These are phyloP conservation scores for Drosophila carrolli DNA, from an alignment of 1,140 invertebrate species.

Conservation along the genomic window DNA sequence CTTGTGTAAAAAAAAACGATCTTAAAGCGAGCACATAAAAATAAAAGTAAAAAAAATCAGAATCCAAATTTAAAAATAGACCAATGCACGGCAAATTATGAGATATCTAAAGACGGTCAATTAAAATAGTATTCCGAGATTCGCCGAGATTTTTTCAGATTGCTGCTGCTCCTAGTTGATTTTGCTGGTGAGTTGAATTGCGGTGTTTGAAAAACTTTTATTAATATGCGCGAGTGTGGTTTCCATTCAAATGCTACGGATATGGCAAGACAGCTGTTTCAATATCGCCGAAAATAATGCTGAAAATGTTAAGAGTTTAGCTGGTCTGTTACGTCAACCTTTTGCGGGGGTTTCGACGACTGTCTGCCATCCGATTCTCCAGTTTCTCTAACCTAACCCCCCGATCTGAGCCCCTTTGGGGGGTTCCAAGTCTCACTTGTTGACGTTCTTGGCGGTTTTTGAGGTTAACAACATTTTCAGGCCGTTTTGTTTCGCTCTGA, in stretches of 20 bases:
- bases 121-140: constrained; percentile 21
- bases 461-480: constrained; percentile 78
- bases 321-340: constrained; percentile 45
- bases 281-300: constrained; percentile 38
- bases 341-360: constrained; percentile 10
- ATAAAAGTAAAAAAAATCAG: constrained; percentile 13
- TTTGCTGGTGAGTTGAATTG: constrained; percentile 28
- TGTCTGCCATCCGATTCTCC: constrained; percentile 11
- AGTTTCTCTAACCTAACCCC: constrained; percentile 15
- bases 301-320: constrained; percentile 20
- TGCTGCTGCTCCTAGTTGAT: background rate
- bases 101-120: constrained; percentile 30
- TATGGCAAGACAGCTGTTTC: constrained; percentile 58
- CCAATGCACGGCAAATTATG: constrained; percentile 40
- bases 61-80: constrained; percentile 26
- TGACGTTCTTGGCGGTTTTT: constrained; percentile 83
- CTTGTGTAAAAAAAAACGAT: constrained; percentile 6
- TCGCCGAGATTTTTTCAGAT: constrained; percentile 12
- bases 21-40: constrained; percentile 6
- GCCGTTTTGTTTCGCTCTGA: constrained; percentile 57
- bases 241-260: constrained; percentile 23
- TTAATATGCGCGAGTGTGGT: constrained; percentile 40
- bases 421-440: constrained; percentile 60
- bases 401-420: background rate
- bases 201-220: constrained; percentile 12